These are phyloP conservation scores for Rhyacichthys aspro DNA, from an alignment of 2,797 vertebrate genomes.

Conservation along the genomic window DNA sequence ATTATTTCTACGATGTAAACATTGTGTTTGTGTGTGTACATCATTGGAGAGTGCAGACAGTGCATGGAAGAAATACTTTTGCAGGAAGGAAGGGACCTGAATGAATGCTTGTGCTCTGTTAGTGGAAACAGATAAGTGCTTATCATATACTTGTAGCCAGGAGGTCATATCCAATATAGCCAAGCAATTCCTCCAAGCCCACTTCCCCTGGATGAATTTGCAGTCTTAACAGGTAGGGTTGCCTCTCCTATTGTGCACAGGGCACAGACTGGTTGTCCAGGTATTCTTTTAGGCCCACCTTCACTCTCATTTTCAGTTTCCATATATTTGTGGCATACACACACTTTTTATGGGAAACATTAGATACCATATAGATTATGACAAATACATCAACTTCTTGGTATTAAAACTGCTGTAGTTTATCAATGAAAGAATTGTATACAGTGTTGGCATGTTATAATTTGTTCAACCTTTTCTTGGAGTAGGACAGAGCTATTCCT, in stretches of 20 bases:
- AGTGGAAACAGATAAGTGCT: slow-evolving; percentile 80
- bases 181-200: slow-evolving; percentile 67
- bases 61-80: slow-evolving; percentile 59
- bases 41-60: slow-evolving; percentile 32
- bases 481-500: too few species aligned
- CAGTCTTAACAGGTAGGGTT: slow-evolving; percentile 69
- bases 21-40: slow-evolving; percentile 40
- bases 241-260: slow-evolving; percentile 64
- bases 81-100: slow-evolving; percentile 48
- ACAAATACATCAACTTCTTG: too few species aligned
- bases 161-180: slow-evolving; percentile 74
- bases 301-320: slow-evolving; percentile 37
- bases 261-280: slow-evolving; percentile 49
- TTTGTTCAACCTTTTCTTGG: too few species aligned
- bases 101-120: slow-evolving; percentile 66
- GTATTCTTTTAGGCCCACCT: slow-evolving; percentile 55
- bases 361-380: too few species aligned
- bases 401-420: too few species aligned
- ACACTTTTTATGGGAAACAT: too few species aligned
- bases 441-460: too few species aligned
- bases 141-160: slow-evolving; percentile 78
- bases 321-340: slow-evolving; percentile 11
- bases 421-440: too few species aligned
- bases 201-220: slow-evolving; percentile 67
- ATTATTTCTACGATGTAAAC: slow-evolving; percentile 77